These are phyloP conservation scores for Astatotilapia flaviijosephi DNA, from an alignment of 2,113 vertebrate species.

Conservation along the genomic window DNA sequence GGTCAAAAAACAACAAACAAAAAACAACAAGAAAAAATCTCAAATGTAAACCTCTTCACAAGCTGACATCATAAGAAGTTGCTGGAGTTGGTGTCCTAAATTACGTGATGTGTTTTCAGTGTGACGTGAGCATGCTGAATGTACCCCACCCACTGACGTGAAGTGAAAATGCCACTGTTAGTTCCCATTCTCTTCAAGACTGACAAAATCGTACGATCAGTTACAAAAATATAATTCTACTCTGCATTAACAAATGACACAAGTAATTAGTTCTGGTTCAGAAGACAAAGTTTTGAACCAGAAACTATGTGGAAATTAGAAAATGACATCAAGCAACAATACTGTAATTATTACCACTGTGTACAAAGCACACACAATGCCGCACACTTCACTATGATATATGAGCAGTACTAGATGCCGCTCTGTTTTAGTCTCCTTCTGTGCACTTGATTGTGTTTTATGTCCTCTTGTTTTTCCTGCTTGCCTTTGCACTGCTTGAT, in stretches of 20 bases:
- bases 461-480: not conserved
- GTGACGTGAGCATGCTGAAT: not conserved
- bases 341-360: not conserved
- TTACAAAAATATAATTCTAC: conserved; percentile 78
- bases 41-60: conserved; percentile 4
- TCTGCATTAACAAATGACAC: conserved; percentile 61
- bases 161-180: not conserved
- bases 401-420: not conserved
- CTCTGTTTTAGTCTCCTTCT: not conserved
- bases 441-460: not conserved
- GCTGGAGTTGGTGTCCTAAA: not conserved
- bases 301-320: not conserved
- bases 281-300: conserved; percentile 1
- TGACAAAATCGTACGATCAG: conserved; percentile 39
- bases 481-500: not conserved
- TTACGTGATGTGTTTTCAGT: not conserved
- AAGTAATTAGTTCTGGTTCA: conserved; percentile 43
- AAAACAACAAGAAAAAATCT: not conserved
- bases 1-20: not conserved
- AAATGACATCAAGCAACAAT: conserved; percentile 1
- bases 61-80: conserved; percentile 55
- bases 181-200: conserved; percentile 21
- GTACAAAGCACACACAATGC: not conserved
- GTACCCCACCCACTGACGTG: not conserved
- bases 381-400: not conserved